These are phyloP conservation scores for Zaprionus lachaisei DNA, from an alignment of 1,140 invertebrate genomes.

Conservation along the genomic window DNA sequence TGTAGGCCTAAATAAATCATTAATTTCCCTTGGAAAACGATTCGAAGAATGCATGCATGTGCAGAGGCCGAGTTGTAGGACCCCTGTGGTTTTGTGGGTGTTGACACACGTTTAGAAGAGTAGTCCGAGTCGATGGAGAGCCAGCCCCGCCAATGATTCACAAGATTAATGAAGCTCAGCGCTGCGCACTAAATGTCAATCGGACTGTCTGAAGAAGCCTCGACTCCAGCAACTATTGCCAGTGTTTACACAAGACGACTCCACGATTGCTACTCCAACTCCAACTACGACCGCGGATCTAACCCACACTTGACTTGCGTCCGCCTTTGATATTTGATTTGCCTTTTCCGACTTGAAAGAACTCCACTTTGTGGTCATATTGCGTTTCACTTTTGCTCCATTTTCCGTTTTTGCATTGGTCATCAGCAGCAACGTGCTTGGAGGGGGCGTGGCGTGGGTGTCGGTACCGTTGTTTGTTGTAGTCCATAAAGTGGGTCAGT, in stretches of 20 bases:
- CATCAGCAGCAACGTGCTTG: not conserved
- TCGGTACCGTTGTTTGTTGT: slow-evolving; percentile 52
- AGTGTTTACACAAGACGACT: not conserved
- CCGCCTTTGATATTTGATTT: slow-evolving; percentile 61
- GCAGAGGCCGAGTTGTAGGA: not conserved
- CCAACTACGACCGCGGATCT: too few species aligned
- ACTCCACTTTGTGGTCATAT: slow-evolving; percentile 71
- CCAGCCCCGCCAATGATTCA: slow-evolving; percentile 52
- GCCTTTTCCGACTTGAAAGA: slow-evolving; percentile 36
- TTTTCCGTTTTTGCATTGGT: slow-evolving; percentile 63
- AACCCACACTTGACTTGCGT: not conserved
- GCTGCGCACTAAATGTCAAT: slow-evolving; percentile 61
- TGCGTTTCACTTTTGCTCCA: slow-evolving; percentile 78
- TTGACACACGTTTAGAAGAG: slow-evolving; percentile 63
- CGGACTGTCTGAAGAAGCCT: slow-evolving; percentile 52
- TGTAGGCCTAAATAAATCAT: slow-evolving; percentile 66
- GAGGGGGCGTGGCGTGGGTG: slow-evolving; percentile 20
- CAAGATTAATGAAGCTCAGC: slow-evolving; percentile 67
- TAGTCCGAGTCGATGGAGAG: slow-evolving; percentile 5
- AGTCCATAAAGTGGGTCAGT: slow-evolving; percentile 60
- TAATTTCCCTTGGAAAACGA: slow-evolving; percentile 34
- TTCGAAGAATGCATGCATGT: slow-evolving; percentile 23
- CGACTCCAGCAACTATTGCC: slow-evolving; percentile 27
- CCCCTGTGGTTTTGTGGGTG: slow-evolving; percentile 74
- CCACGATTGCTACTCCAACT: too few species aligned